Conservation (phyloP, 2,888 invertebrate genomes). For the Lymantria monacha region DNA sequence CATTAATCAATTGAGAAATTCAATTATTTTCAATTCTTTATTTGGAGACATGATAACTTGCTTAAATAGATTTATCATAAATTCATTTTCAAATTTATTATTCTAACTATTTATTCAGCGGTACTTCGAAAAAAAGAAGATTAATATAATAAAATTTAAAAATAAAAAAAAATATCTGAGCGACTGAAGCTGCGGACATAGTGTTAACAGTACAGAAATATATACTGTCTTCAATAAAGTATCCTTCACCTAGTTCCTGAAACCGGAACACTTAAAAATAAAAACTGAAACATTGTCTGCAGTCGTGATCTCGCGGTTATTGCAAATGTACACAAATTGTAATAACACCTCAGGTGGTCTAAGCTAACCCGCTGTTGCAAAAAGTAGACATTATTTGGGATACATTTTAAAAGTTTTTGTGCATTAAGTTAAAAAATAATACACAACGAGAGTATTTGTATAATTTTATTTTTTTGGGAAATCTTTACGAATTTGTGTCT, state of each 20-base stretch:
- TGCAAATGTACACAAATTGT: slow-evolving; percentile 19
- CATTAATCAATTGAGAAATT: too few relatives aligned
- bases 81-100: too few relatives aligned
- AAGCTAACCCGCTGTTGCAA: slow-evolving; percentile 14
- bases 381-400: slow-evolving; percentile 18
- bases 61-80: too few relatives aligned
- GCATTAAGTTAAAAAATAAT: background rate
- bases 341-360: slow-evolving; percentile 27
- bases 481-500: background rate
- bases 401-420: slow-evolving; percentile 3
- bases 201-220: background rate
- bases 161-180: too few relatives aligned
- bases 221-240: background rate
- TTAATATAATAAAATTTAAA: too few relatives aligned
- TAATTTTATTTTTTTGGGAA: background rate
- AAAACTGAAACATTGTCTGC: slow-evolving; percentile 1
- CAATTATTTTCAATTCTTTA: too few relatives aligned
- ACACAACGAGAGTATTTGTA: background rate
- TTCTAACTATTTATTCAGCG: too few relatives aligned
- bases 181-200: too few relatives aligned
- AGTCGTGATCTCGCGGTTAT: slow-evolving; percentile 17
- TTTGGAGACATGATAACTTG: too few relatives aligned
- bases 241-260: slow-evolving; percentile 9
- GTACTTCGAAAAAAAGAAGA: too few relatives aligned
- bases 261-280: slow-evolving; percentile 1